Percentiles rank a stretch among this genome's conserved stretches.
Evolutionary conservation across 2,113 vertebrate genomes (phyloP).

Genomic region (Cettia cetti): DNA sequence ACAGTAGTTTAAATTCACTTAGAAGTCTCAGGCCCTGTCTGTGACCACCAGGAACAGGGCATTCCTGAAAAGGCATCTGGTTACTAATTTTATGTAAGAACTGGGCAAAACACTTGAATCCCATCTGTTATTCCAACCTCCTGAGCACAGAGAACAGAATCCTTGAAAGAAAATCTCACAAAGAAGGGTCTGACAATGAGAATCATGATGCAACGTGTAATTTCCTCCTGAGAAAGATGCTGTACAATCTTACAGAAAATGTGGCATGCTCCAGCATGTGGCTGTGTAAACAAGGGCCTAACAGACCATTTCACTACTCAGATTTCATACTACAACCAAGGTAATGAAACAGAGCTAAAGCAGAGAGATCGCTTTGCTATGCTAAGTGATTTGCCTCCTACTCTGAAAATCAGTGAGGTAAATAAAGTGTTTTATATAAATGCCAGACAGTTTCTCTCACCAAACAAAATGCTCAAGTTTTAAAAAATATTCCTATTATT

Average conservation of each 20-base stretch:
- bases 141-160: not conserved
- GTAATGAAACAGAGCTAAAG: conserved; percentile 7
- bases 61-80: conserved; percentile 33
- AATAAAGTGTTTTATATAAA: not conserved
- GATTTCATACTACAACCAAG: not conserved
- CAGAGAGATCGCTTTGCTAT: conserved; percentile 41
- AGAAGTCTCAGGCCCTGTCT: not conserved
- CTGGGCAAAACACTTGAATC: not conserved
- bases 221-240: not conserved
- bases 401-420: conserved; percentile 31
- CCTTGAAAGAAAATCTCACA: not conserved
- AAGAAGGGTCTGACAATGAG: not conserved
- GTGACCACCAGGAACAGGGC: not conserved
- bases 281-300: not conserved
- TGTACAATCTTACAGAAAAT: not conserved
- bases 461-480: not conserved
- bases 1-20: not conserved
- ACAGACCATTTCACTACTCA: not conserved
- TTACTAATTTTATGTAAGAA: not conserved
- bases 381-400: conserved; percentile 20
- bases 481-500: not conserved
- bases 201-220: accelerated
- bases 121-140: not conserved
- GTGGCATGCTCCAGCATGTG: not conserved
- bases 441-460: not conserved